Evolutionary conservation across 2,113 vertebrate genomes (phyloP), one percentile per base, ranked within the genome.

Genomic region (Entosphenus tridentatus): DNA sequence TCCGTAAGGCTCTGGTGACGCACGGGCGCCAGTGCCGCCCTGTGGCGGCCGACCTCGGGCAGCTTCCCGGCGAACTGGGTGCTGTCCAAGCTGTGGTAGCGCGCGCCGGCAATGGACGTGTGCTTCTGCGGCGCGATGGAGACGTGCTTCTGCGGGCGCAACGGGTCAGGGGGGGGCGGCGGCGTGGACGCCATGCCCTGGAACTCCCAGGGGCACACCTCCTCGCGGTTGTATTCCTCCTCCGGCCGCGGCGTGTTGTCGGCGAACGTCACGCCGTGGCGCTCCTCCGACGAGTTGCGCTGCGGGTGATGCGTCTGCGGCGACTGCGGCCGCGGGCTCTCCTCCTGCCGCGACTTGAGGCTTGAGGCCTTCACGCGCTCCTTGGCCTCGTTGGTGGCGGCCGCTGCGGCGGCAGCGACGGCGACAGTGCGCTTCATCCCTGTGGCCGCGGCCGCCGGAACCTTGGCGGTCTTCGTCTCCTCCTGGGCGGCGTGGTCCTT

Each of bases 81-180:
- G 67, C 74, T 13, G 68, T 79, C 77, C 0, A 74, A 1, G 1
- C 81, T 82, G 72, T 72, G 39, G 70, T 78, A 80, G 69, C 80
- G 81, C 71, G 76, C 68, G 9, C 83, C 80, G 1, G 79, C 77
- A 4, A 83, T 84, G 11, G 81, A 84, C 70, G 85, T 79, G 1
- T 73, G 84, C 70, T 82, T 87, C 68, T 82, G 82, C 14, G 55
- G 80, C 72, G 79, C 77, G 4, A 83, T 84, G 11, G 81, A 84
- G 70, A 86, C 79, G 1, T 74, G 84, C 70, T 82, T 87, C 68
- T 82, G 82, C 14, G 55, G 80, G 72, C 21, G n/a, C 62, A 9
- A 21, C 74, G 82, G 72, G 70, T 77, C 1, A 72, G 72, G 0
- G 1, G 17, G 57, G 69, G 68, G 2, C 56, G 67, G 11, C 75